phyloP scores from a whole-genome alignment of 2,113 vertebrate genomes.

The Caracal caracal region DNA sequence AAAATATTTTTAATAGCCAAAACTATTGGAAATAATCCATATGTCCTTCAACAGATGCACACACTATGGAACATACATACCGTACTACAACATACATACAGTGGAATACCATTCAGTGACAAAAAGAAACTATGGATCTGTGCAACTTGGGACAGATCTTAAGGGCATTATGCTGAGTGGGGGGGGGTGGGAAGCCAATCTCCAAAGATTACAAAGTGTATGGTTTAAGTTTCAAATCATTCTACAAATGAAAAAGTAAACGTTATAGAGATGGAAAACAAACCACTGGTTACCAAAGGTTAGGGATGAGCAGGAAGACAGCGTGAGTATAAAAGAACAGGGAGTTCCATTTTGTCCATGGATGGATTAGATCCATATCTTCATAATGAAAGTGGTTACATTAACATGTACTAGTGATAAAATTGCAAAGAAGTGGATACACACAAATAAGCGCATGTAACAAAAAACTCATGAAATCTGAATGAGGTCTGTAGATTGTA shows the following conservation, averaged over 20 bases:
- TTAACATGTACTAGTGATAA: slow-evolving; percentile 20
- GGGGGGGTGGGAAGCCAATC: too few species aligned
- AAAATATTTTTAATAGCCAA: neutral
- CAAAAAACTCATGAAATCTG: neutral
- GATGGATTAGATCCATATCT: neutral
- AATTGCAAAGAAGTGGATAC: neutral
- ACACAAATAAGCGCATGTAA: neutral
- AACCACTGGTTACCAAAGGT: neutral
- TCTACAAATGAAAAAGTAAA: neutral
- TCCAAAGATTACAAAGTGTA: neutral
- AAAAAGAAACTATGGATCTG: neutral
- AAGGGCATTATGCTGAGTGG: neutral
- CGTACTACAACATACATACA: neutral
- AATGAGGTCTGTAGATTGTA: neutral
- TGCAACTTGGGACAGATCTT: neutral
- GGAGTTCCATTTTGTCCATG: neutral
- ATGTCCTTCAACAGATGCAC: neutral
- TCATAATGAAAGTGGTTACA: neutral
- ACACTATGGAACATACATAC: neutral
- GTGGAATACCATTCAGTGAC: neutral
- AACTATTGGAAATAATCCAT: neutral
- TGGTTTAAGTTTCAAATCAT: neutral
- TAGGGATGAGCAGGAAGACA: neutral
- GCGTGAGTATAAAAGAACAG: neutral
- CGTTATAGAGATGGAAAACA: neutral